Evolutionary conservation across 2,113 vertebrate genomes (phyloP).

Genomic region (Cercocebus atys): DNA sequence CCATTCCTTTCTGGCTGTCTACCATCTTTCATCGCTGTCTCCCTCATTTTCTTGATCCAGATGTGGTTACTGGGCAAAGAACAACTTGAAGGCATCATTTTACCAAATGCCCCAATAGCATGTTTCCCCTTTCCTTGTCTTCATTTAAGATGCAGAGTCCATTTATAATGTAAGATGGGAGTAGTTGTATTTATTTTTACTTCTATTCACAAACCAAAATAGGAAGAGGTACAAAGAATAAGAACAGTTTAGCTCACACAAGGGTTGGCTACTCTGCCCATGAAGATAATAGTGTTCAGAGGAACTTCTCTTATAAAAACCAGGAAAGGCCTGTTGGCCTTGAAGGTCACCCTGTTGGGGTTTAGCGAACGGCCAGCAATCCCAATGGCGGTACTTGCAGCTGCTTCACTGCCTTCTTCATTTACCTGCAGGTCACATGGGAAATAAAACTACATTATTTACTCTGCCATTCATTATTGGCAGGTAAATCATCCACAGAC

Average conservation of each 20-base stretch:
- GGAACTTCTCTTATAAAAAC: conserved; percentile 92
- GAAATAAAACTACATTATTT: background rate
- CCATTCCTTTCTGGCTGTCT: background rate
- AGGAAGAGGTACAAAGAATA: conserved; percentile 35
- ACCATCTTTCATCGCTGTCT: background rate
- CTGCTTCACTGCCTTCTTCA: conserved; percentile 96
- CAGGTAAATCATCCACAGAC: background rate
- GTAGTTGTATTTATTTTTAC: conserved; percentile 58
- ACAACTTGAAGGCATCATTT: background rate
- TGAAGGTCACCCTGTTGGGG: conserved; percentile 85
- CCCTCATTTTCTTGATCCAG: background rate
- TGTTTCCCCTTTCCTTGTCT: background rate
- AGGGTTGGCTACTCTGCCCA: conserved; percentile 91
- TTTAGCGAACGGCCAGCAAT: conserved; percentile 90
- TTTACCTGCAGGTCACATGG: conserved; percentile 89
- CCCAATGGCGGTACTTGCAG: conserved; percentile 85
- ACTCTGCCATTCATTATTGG: background rate
- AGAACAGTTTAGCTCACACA: conserved; percentile 80
- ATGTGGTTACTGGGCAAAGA: background rate
- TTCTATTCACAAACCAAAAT: conserved; percentile 35
- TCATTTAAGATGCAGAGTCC: conserved; percentile 14
- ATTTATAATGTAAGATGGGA: conserved; percentile 17
- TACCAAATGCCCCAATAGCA: background rate
- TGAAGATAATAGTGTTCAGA: conserved; percentile 94
- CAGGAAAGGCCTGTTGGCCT: conserved; percentile 93